These are phyloP conservation scores for Nomada fucata DNA, from an alignment of 2,888 invertebrate genomes.

Conservation along the genomic window DNA sequence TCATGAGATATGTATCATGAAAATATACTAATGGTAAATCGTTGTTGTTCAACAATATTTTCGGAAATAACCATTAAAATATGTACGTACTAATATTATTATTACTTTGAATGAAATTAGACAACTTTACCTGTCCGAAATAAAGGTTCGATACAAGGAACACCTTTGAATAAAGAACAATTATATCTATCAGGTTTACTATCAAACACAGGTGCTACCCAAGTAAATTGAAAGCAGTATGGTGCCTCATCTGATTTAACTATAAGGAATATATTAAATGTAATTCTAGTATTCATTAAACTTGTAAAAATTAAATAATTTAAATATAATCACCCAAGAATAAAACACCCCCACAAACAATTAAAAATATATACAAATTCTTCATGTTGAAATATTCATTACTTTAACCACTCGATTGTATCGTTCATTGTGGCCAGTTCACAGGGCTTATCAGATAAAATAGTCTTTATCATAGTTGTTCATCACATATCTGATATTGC, in stretches of 20 bases:
- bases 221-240: conserved; percentile 77
- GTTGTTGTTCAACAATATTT: neutral
- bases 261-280: conserved; percentile 9
- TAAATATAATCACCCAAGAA: conserved; percentile 45
- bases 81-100: neutral
- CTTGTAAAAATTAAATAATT: neutral
- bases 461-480: conserved; percentile 11
- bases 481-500: conserved; percentile 18
- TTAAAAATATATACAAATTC: conserved; percentile 18
- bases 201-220: conserved; percentile 67
- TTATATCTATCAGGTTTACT: conserved; percentile 20
- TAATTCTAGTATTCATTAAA: neutral
- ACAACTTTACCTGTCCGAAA: conserved; percentile 54
- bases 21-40: neutral
- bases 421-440: neutral
- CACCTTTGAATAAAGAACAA: conserved; percentile 34
- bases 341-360: conserved; percentile 6
- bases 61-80: neutral
- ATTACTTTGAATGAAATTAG: conserved; percentile 8
- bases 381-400: conserved; percentile 39
- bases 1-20: neutral
- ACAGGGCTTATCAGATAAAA: conserved; percentile 61
- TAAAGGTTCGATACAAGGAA: conserved; percentile 68
- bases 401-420: neutral
- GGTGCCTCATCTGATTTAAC: conserved; percentile 6